Evolutionary conservation across 2,797 vertebrate genomes (phyloP).

Genomic region (Megalops cyprinoides): DNA sequence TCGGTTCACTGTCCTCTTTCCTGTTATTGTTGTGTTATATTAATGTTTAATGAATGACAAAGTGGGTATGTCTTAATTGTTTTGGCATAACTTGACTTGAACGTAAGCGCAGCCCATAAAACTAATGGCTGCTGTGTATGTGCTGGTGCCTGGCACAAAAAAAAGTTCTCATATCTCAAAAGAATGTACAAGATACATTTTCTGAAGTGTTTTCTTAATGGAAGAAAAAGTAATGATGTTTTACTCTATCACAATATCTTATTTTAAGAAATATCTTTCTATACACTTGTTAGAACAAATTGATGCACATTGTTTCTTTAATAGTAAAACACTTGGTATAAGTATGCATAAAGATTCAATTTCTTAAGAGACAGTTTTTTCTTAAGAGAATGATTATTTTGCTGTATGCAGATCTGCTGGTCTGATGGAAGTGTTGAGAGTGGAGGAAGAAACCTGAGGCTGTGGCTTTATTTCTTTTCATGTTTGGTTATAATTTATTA

Average conservation of each 20-base stretch:
- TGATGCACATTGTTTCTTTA: background rate
- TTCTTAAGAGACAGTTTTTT: constrained; percentile 36
- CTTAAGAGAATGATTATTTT: background rate
- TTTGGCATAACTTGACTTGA: constrained; percentile 5
- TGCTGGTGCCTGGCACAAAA: background rate
- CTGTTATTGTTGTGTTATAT: background rate
- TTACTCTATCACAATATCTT: constrained; percentile 38
- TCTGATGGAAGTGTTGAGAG: constrained; percentile 21
- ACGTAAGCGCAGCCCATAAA: background rate
- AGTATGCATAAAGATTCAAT: constrained; percentile 2
- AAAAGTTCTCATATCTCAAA: background rate
- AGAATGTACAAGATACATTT: background rate
- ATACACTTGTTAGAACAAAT: background rate
- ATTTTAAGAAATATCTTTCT: constrained; percentile 1
- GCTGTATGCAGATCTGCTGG: constrained; percentile 35
- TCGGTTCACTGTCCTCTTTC: background rate
- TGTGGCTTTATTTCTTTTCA: background rate
- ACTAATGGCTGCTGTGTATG: background rate
- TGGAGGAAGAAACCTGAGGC: constrained; percentile 18
- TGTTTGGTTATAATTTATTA: constrained; percentile 29
- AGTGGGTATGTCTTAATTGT: background rate
- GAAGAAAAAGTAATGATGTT: background rate
- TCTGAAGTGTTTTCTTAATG: background rate
- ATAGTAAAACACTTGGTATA: background rate
- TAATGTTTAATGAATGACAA: background rate